These are phyloP conservation scores for Amphiduros pacificus DNA, from an alignment of 2,888 invertebrate genomes.

Conservation along the genomic window DNA sequence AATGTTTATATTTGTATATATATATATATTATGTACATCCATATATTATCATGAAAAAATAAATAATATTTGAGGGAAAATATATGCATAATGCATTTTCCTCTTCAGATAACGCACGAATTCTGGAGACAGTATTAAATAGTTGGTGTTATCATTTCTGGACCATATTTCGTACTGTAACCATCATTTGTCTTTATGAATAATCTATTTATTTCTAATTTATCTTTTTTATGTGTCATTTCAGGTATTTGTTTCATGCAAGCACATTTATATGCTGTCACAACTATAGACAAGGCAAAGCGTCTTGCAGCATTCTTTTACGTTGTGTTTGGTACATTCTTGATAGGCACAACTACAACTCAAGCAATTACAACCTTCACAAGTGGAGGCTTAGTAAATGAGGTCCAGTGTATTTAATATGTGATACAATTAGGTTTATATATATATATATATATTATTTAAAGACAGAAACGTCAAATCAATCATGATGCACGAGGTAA, in stretches of 20 bases:
- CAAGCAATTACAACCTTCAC: neutral
- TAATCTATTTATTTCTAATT: neutral
- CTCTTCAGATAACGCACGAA: too few species aligned
- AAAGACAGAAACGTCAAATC: too few species aligned
- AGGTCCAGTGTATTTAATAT: slow-evolving; percentile 3
- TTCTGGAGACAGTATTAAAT: too few species aligned
- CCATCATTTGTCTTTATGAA: neutral
- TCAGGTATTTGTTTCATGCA: slow-evolving; percentile 11
- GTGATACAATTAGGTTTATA: neutral
- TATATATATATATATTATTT: neutral
- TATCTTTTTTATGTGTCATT: neutral
- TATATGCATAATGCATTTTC: too few species aligned
- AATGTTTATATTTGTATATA: neutral
- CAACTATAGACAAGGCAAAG: neutral
- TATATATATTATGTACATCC: neutral
- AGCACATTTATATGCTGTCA: neutral
- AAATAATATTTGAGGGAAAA: too few species aligned
- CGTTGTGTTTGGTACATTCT: slow-evolving; percentile 7
- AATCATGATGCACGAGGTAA: too few species aligned
- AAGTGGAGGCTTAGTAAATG: slow-evolving; percentile 1
- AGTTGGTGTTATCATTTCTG: too few species aligned
- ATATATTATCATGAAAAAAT: too few species aligned
- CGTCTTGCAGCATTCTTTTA: neutral
- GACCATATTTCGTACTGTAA: neutral
- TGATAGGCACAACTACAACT: slow-evolving; percentile 3